These are phyloP conservation scores for Lepidocyrtoides sp. DNA, from an alignment of 2,888 invertebrate genomes.

Conservation along the genomic window DNA sequence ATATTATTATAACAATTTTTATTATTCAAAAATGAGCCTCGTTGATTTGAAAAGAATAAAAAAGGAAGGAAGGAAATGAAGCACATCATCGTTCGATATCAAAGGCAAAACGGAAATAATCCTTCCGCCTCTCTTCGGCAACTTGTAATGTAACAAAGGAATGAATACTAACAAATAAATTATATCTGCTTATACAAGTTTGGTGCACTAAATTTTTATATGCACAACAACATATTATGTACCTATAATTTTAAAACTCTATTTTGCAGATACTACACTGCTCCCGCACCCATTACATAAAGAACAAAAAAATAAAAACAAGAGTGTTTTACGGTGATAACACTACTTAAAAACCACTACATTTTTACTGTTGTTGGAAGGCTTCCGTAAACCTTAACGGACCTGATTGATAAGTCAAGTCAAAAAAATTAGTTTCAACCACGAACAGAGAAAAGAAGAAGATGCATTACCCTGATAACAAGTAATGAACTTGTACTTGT, in stretches of 20 bases:
- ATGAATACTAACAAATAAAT: neutral
- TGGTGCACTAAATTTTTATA: too few relatives aligned
- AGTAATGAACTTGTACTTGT: neutral
- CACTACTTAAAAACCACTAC: slow-evolving; percentile 15
- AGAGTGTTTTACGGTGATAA: slow-evolving; percentile 7
- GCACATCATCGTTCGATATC: neutral
- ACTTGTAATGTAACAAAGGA: slow-evolving; percentile 20
- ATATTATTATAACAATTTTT: neutral
- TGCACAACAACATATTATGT: too few relatives aligned
- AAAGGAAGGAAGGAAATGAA: slow-evolving; percentile 48
- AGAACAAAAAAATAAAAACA: too few relatives aligned
- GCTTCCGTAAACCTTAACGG: slow-evolving; percentile 54
- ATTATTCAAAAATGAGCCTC: neutral
- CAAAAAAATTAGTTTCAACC: slow-evolving; percentile 38
- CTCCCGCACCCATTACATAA: too few relatives aligned
- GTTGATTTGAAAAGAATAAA: slow-evolving; percentile 1
- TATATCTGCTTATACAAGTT: too few relatives aligned
- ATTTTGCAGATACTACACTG: too few relatives aligned
- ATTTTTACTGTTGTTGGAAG: slow-evolving; percentile 49
- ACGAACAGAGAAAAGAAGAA: neutral
- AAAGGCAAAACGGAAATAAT: slow-evolving; percentile 66
- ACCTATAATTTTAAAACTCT: too few relatives aligned
- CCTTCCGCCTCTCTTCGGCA: slow-evolving; percentile 59
- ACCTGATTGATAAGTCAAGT: slow-evolving; percentile 37
- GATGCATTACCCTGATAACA: neutral